Evolutionary conservation across 1,140 invertebrate genomes (phyloP).

Genomic region (Temnothorax longispinosus): DNA sequence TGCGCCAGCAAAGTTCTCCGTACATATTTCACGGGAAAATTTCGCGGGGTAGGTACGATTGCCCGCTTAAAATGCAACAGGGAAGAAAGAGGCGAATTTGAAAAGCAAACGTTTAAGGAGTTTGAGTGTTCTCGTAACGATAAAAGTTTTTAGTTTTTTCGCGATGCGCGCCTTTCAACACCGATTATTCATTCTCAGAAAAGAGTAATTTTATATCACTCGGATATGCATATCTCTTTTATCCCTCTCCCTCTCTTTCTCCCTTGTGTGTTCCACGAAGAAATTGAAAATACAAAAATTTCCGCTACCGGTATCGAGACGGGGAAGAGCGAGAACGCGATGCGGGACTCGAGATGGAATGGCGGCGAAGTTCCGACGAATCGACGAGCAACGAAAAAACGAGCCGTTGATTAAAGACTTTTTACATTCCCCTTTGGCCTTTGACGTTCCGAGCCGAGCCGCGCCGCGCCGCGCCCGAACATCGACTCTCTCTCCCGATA

Average conservation of each 20-base stretch:
- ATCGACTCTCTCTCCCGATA: slow-evolving; percentile 8
- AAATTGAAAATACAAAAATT: slow-evolving; percentile 50
- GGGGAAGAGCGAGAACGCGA: slow-evolving; percentile 5
- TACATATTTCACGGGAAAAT: background rate
- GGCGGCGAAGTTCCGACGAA: slow-evolving; percentile 38
- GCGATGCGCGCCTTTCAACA: background rate
- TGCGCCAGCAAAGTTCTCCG: background rate
- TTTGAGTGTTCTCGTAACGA: background rate
- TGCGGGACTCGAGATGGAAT: slow-evolving; percentile 42
- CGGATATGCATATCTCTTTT: background rate
- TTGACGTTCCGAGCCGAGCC: background rate
- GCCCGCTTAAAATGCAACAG: background rate
- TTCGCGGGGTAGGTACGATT: slow-evolving; percentile 3
- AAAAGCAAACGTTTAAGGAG: background rate
- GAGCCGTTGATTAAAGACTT: slow-evolving; percentile 56
- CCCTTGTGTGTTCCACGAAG: background rate
- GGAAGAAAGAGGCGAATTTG: background rate
- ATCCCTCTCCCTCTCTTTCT: background rate
- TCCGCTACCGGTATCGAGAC: background rate
- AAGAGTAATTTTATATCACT: background rate
- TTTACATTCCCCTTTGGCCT: slow-evolving; percentile 46
- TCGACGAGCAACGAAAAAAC: slow-evolving; percentile 45
- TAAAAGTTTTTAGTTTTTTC: background rate
- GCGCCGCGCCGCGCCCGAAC: background rate
- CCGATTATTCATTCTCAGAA: background rate